Percentiles rank a stretch among this genome's conserved stretches.
Conservation (phyloP, 2,797 vertebrate genomes). For the Triplophysa yarkandensis region DNA sequence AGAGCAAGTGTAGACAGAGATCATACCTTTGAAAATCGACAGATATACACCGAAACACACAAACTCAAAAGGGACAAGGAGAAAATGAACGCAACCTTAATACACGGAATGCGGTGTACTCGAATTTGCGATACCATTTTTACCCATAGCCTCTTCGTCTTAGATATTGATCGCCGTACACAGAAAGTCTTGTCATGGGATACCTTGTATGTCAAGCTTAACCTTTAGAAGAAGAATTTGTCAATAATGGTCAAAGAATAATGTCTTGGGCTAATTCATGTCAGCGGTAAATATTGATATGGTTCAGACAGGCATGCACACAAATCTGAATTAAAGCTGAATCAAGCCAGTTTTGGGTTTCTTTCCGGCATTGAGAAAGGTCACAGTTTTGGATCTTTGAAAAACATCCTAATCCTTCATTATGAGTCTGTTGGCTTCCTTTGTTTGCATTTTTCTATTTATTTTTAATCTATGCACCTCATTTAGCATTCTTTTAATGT, state of each 20-base stretch:
- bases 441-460: background rate
- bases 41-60: background rate
- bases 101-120: background rate
- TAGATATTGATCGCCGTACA: conserved; percentile 41
- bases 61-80: background rate
- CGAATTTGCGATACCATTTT: background rate
- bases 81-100: background rate
- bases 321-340: background rate
- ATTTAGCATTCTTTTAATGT: too few relatives aligned
- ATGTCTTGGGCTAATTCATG: conserved; percentile 38
- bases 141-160: background rate
- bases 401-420: too few relatives aligned
- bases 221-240: conserved; percentile 29
- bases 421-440: background rate
- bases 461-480: too few relatives aligned
- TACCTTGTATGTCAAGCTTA: conserved; percentile 41
- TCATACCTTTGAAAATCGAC: background rate
- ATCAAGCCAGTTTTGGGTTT: background rate
- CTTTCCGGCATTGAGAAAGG: background rate
- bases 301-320: background rate
- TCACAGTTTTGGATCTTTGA: too few relatives aligned
- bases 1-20: conserved; percentile 2
- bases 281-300: conserved; percentile 16
- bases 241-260: conserved; percentile 40
- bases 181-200: conserved; percentile 27